Evolutionary conservation across 2,113 vertebrate species (phyloP).

Genomic region (Pitta sordida): DNA sequence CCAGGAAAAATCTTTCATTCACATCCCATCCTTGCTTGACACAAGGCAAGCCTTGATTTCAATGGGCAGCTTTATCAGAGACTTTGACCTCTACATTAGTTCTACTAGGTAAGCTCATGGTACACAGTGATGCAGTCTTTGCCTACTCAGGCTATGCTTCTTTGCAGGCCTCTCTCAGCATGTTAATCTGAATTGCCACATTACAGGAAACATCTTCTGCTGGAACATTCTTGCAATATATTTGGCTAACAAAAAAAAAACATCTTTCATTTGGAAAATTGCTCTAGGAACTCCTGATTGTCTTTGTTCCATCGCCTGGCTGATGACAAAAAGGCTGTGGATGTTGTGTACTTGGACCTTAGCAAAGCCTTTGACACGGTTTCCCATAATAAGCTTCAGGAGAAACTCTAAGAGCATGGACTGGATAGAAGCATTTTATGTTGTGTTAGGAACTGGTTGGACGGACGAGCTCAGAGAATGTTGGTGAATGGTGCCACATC

Average conservation of each 20-base stretch:
- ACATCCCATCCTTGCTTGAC: neutral
- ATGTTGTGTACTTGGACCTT: too few species aligned
- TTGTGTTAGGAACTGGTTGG: too few species aligned
- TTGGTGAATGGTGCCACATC: too few species aligned
- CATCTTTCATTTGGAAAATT: conserved; percentile 30
- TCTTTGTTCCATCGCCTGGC: neutral
- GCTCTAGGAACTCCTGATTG: neutral
- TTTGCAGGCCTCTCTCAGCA: neutral
- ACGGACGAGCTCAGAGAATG: too few species aligned
- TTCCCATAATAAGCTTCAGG: too few species aligned
- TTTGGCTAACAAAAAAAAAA: neutral
- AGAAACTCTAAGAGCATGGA: too few species aligned
- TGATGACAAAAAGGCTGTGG: too few species aligned
- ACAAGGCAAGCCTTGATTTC: neutral
- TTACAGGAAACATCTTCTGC: neutral
- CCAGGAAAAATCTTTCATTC: neutral
- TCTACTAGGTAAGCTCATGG: neutral
- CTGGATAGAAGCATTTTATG: too few species aligned
- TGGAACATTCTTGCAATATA: conserved; percentile 4
- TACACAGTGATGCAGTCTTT: neutral
- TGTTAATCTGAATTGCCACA: neutral
- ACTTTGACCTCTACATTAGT: neutral
- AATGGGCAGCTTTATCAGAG: neutral
- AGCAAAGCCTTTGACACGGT: too few species aligned
- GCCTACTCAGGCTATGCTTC: neutral